phyloP scores from a whole-genome alignment of 2,888 invertebrate genomes.

The Acanthosoma haemorrhoidale region DNA sequence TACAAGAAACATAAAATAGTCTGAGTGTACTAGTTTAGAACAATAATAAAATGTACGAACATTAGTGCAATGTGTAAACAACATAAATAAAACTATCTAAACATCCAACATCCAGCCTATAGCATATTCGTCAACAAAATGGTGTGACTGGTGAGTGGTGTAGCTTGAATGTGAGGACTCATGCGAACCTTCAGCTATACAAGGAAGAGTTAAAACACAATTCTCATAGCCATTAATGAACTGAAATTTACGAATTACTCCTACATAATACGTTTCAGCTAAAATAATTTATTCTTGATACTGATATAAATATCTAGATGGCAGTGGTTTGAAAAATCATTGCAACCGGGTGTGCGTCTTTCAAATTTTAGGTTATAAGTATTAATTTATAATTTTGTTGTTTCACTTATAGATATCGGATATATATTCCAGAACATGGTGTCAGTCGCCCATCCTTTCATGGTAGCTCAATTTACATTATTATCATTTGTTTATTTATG shows the following conservation, averaged over 20 bases:
- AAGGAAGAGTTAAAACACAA: too few relatives aligned
- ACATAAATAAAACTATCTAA: slow-evolving; percentile 8
- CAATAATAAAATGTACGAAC: background rate
- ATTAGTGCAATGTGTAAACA: background rate
- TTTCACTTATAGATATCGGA: background rate
- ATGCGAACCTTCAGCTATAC: too few relatives aligned
- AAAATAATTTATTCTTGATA: background rate
- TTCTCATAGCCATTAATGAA: too few relatives aligned
- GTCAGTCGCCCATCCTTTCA: slow-evolving; percentile 49
- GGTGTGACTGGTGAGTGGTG: background rate
- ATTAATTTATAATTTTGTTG: background rate
- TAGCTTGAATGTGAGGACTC: too few relatives aligned
- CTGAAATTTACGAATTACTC: too few relatives aligned
- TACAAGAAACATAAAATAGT: background rate
- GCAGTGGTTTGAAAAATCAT: slow-evolving; percentile 9
- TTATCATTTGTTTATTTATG: background rate
- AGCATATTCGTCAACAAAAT: slow-evolving; percentile 4
- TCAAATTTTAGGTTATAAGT: slow-evolving; percentile 9
- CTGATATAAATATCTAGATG: background rate
- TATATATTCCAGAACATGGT: slow-evolving; percentile 44
- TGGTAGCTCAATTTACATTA: slow-evolving; percentile 44
- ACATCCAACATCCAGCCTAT: slow-evolving; percentile 4
- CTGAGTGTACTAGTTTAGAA: background rate
- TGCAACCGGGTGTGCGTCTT: slow-evolving; percentile 14
- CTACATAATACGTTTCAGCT: too few relatives aligned